Conservation (phyloP, 1,140 invertebrate species). For the Platorchestia sp. region DNA sequence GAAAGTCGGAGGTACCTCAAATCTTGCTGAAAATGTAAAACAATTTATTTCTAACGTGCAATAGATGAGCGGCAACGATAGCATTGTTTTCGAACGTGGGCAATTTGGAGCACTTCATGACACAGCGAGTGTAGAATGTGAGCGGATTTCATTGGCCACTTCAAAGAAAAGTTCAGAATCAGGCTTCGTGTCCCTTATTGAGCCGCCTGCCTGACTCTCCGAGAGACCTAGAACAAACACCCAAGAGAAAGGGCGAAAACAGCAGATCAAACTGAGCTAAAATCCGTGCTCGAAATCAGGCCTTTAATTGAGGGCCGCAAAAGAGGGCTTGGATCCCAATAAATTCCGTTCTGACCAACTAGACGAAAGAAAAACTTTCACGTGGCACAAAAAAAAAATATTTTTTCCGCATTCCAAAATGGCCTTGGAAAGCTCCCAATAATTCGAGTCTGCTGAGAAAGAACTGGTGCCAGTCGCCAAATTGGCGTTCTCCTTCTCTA, state of each 20-base stretch:
- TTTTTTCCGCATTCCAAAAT: not conserved
- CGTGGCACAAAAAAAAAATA: not conserved
- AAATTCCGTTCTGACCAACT: not conserved
- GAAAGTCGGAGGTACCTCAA: not conserved
- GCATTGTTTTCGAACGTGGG: not conserved
- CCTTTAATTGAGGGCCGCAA: not conserved
- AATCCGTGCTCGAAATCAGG: not conserved
- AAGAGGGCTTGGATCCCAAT: not conserved
- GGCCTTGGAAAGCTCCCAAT: not conserved
- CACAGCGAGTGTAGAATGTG: not conserved
- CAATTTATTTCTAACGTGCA: not conserved
- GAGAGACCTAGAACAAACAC: not conserved
- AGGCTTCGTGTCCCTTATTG: not conserved
- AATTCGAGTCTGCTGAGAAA: not conserved
- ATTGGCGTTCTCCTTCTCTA: not conserved
- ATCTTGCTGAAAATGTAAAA: not conserved
- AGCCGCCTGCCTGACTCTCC: not conserved
- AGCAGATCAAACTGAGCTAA: not conserved
- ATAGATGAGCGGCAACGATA: not conserved
- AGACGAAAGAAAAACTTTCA: not conserved
- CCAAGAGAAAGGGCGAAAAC: not conserved
- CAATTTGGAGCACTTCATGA: not conserved
- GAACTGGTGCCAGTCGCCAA: not conserved
- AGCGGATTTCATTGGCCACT: not conserved
- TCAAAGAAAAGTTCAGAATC: not conserved